Evolutionary conservation across 2,113 vertebrate species (phyloP).

Genomic region (Caranx ignobilis): DNA sequence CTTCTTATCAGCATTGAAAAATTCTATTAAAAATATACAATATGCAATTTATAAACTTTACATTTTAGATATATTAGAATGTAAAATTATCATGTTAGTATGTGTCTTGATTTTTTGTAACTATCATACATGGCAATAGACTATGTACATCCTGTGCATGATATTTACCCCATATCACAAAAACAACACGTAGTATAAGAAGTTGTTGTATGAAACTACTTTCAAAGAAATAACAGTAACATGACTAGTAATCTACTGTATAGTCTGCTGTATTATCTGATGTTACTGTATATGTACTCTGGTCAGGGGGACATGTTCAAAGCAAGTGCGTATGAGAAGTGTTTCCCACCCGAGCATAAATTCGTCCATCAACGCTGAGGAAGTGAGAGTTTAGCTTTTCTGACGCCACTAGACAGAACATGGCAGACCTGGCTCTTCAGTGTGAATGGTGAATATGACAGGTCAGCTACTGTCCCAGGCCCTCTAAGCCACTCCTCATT

Average conservation of each 20-base stretch:
- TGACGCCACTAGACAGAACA: constrained; percentile 71
- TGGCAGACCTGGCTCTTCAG: constrained; percentile 48
- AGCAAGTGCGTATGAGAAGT: constrained; percentile 35
- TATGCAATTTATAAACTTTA: no score
- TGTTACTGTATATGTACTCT: background rate
- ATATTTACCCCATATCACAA: no score
- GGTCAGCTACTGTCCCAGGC: constrained; percentile 74
- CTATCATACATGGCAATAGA: no score
- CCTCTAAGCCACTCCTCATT: constrained; percentile 44
- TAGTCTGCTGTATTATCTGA: background rate
- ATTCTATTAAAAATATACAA: no score
- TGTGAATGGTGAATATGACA: constrained; percentile 62
- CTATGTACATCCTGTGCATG: no score
- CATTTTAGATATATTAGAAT: no score
- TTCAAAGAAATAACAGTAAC: no score
- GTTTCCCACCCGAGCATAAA: constrained; percentile 64
- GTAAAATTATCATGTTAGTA: no score
- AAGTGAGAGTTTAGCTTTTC: constrained; percentile 78
- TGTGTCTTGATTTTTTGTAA: no score
- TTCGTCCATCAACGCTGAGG: constrained; percentile 73
- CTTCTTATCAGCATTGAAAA: no score
- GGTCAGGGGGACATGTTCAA: constrained; percentile 4
- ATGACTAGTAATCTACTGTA: background rate
- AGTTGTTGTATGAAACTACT: background rate
- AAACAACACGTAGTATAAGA: no score